phyloP scores from a whole-genome alignment of 2,797 vertebrate species.

The Cyclopterus lumpus region DNA sequence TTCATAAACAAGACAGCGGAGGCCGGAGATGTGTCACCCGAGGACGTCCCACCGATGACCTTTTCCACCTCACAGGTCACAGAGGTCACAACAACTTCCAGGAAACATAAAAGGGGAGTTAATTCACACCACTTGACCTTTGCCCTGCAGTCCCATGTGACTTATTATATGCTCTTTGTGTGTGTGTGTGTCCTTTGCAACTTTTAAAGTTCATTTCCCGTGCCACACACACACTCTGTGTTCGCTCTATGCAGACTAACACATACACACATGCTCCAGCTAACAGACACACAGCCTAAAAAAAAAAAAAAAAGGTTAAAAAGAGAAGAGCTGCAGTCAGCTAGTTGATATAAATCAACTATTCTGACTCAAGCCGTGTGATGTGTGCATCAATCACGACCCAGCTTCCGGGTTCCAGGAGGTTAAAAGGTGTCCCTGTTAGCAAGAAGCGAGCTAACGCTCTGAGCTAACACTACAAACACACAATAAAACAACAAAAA shows the following conservation, averaged over 20 bases:
- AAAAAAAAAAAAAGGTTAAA: neutral
- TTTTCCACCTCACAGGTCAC: slow-evolving; percentile 54
- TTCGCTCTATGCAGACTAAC: slow-evolving; percentile 26
- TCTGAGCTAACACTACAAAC: slow-evolving; percentile 61
- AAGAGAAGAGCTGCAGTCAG: neutral
- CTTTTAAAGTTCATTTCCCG: slow-evolving; percentile 16
- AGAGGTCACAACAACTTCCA: slow-evolving; percentile 75
- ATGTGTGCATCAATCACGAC: slow-evolving; percentile 38
- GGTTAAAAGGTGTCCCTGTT: slow-evolving; percentile 76
- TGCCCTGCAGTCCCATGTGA: slow-evolving; percentile 59
- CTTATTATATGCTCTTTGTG: slow-evolving; percentile 46
- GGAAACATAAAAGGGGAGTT: slow-evolving; percentile 63
- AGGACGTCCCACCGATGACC: slow-evolving; percentile 26
- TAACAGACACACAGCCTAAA: slow-evolving; percentile 7
- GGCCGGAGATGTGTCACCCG: too few relatives aligned
- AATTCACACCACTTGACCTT: slow-evolving; percentile 79
- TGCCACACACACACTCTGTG: neutral
- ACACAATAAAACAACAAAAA: neutral
- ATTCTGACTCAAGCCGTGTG: neutral
- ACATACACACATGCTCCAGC: slow-evolving; percentile 32
- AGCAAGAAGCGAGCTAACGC: slow-evolving; percentile 77
- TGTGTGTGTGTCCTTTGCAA: neutral
- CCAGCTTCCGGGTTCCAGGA: slow-evolving; percentile 68
- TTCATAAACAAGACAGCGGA: too few relatives aligned
- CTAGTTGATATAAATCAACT: neutral